phyloP scores from a whole-genome alignment of 1,140 invertebrate genomes.

The Oncopeltus fasciatus region DNA sequence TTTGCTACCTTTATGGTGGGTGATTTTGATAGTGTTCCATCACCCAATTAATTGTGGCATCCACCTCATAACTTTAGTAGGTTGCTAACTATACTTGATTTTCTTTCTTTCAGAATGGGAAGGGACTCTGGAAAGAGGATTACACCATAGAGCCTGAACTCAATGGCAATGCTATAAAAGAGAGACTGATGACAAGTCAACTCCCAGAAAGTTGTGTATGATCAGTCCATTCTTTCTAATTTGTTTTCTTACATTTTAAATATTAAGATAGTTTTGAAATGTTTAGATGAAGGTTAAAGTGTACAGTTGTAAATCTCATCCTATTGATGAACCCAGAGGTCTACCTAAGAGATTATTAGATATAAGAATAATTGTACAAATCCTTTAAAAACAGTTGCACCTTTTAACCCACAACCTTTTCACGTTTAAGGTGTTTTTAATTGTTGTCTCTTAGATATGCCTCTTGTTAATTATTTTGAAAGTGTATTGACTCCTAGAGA shows the following conservation, averaged over 20 bases:
- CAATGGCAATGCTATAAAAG: constrained; percentile 56
- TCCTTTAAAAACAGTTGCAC: neutral
- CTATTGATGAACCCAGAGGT: neutral
- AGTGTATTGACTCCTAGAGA: neutral
- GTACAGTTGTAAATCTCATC: neutral
- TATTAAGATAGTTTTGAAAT: neutral
- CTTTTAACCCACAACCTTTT: neutral
- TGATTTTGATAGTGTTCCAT: neutral
- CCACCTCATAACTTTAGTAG: neutral
- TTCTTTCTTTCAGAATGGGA: neutral
- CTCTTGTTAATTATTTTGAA: neutral
- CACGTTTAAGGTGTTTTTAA: neutral
- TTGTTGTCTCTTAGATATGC: neutral
- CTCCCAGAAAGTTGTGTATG: constrained; percentile 62
- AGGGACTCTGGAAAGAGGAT: neutral
- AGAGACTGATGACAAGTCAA: constrained; percentile 54
- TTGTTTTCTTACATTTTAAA: neutral
- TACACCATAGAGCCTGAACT: constrained; percentile 27
- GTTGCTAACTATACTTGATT: neutral
- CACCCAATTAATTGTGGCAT: neutral
- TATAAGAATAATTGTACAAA: neutral
- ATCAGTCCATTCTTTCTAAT: constrained; percentile 21
- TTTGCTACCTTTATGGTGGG: neutral
- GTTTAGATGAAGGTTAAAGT: neutral
- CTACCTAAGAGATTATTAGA: neutral